These are phyloP conservation scores for Solen grandis DNA, from an alignment of 1,140 invertebrate genomes.

Conservation along the genomic window DNA sequence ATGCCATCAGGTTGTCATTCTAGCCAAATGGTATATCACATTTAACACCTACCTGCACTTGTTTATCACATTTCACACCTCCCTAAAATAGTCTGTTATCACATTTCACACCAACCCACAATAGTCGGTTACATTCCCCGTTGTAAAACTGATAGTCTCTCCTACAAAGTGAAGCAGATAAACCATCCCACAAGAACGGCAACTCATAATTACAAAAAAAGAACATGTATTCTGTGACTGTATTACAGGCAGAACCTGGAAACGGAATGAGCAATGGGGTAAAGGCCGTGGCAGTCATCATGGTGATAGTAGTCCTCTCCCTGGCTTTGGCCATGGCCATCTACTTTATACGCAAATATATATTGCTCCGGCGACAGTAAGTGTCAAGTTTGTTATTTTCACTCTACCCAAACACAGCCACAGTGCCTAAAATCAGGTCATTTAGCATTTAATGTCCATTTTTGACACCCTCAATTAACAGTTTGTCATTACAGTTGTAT, in stretches of 20 bases:
- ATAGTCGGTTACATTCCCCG: neutral
- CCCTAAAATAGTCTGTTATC: neutral
- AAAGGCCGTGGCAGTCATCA: slow-evolving; percentile 21
- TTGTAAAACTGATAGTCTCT: neutral
- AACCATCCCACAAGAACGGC: neutral
- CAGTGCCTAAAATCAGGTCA: neutral
- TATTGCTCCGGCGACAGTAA: slow-evolving; percentile 47
- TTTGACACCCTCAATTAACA: neutral
- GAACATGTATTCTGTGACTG: neutral
- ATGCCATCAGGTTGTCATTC: too few species aligned
- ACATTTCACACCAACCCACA: neutral
- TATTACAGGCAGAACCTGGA: neutral
- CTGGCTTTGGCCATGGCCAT: slow-evolving; percentile 30
- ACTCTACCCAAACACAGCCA: neutral
- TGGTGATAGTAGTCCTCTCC: neutral
- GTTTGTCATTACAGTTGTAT: neutral
- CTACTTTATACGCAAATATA: slow-evolving; percentile 40
- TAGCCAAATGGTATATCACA: neutral
- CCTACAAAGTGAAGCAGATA: too few species aligned
- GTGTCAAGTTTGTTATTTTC: neutral
- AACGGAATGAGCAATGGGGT: slow-evolving; percentile 20
- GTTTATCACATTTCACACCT: neutral
- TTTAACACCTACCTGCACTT: neutral
- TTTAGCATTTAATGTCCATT: neutral
- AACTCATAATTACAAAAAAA: neutral